Evolutionary conservation across 1,140 invertebrate genomes (phyloP), one percentile per base, ranked within the genome.

Genomic region (Drosophila azteca): DNA sequence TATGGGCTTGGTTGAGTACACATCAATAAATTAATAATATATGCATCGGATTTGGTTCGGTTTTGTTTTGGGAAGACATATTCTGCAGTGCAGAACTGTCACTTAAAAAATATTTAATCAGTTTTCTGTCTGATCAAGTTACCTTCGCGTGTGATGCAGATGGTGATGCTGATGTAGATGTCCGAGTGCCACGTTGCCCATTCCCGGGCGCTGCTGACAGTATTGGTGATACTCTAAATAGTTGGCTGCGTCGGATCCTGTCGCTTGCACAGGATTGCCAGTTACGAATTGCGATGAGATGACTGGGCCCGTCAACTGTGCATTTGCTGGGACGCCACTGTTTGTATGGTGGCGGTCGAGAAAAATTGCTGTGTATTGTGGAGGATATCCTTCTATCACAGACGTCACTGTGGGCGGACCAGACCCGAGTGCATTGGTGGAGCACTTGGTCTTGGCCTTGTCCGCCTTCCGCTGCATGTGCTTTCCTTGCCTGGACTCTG

Each of bases 301-400:
- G 9, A 77, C 78, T 22, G 72, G 59, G 44, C 54, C 80, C 57
- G 50, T 75, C 64, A 64, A 54, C 39, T 79, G 76, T 54, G 69
- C 65, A 75, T 76, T 88, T 11, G 73, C 70, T 46, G 50, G 26
- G 5, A 65, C 6, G 1, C 31, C 26, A 17, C 73, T 68, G n/a
- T 39, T 54, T 31, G 41, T 44, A 46, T 62, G 64, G 58, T 67
- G 69, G 0, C 52, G 62, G 63, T 90, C 85, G 20, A 84, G 26
- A 53, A 82, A 90, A 49, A 91, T 88, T 44, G 90, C 71, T 3
- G 85, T 75, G 35, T 91, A 90, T 17, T 90, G 90, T 2, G 90
- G 85, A 54, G 78, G 87, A 44, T 74, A 80, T 63, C 35, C 73
- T 49, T 52, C 20, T 4, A 31, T 39, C 7, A 44, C 39, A 17